Evolutionary conservation across 1,140 invertebrate species (phyloP), one percentile per base, ranked within the genome.

Genomic region (Lethrus apterus): DNA sequence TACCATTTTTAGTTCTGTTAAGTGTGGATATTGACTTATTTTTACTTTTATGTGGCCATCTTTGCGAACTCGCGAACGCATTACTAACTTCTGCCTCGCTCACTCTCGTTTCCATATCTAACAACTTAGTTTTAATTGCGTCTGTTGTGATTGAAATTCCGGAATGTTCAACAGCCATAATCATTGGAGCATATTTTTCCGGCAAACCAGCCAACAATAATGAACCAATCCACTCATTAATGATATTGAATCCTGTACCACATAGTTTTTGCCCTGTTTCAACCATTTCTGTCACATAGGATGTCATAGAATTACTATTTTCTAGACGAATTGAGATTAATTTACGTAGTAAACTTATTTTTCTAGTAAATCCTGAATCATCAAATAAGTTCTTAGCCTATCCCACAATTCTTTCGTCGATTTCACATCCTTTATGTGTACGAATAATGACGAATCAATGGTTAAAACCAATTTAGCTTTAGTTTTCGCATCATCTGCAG

Each of bases 161-260:
- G 50, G 48, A 44, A 45, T 55, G 49, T 26, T 55, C 54, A 3
- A 67, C 54, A 2, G 51, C 62, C 63, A 66, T 66, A 9, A 66
- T 63, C 62, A 67, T 66, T 0, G 65, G 65, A 14, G 21, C 17
- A 55, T 42, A 68, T 40, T 53, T 50, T 33, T 64, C 57, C 4
- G 62, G 35, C 20, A 67, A 55, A 14, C 64, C 66, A 0, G 63
- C 58, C 17, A 67, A 45, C 9, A 68, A 18, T 9, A 66, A 41
- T 2, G 56, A 46, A 11, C 57, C 64, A 13, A 66, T 52, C 60
- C 58, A 66, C 34, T 69, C 58, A 24, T 66, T 63, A 24, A 35
- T 47, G 15, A 66, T 48, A 35, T 56, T 30, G 48, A 57, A 55
- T 13, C 52, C 52, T 32, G 55, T 57, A 26, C 52, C 44, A 41